Base-by-base conservation (phyloP, 2,113 vertebrate species). In the Phainopepla nitens region DNA sequence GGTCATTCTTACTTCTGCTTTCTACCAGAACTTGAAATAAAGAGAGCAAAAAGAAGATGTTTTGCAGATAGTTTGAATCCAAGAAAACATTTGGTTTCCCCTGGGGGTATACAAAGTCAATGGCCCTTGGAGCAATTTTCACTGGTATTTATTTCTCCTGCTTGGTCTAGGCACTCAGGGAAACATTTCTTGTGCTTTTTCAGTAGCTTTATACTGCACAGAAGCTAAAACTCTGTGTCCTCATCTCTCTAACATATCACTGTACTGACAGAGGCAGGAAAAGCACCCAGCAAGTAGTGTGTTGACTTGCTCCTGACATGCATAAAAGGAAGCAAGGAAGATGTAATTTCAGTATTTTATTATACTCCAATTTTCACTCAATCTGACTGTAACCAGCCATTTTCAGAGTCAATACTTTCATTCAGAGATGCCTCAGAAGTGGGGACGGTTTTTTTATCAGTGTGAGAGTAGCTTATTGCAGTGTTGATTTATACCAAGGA, bases 321-420 rank as follows among this genome's bases (percentile, higher is more conserved):
- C 78, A 85, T 79, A 77, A 88, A 93, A 73, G 62, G 58, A 93
- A 95, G 71, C 50, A 77, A 93, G 72, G 70, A 69, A 88, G 91
- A 94, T 93, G 87, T 71, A 81, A 94, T 93, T 94, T 95, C 71
- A 88, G 89, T 85, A 93, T 94, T 95, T 91, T 91, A 96, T 93
- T 96, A 82, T 77, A 88, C 53, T 93, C 50, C 57, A 87, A 44
- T 93, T 94, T 95, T 91, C 93, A 82, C 66, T 94, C 75, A 73
- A 91, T 95, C 82, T 83, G 84, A 91, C 88, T 91, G 71, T 80
- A 94, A 90, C 91, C 71, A 86, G 84, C 66, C 78, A 70, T 88
- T 95, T 94, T 82, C 91, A 94, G 45, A 95, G 82, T 51, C 42
- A 78, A 84, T 82, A 68, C 60, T 81, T 90, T 41, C 77, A 78